Conservation (phyloP, 2,113 vertebrate genomes). For the Mirounga angustirostris region DNA sequence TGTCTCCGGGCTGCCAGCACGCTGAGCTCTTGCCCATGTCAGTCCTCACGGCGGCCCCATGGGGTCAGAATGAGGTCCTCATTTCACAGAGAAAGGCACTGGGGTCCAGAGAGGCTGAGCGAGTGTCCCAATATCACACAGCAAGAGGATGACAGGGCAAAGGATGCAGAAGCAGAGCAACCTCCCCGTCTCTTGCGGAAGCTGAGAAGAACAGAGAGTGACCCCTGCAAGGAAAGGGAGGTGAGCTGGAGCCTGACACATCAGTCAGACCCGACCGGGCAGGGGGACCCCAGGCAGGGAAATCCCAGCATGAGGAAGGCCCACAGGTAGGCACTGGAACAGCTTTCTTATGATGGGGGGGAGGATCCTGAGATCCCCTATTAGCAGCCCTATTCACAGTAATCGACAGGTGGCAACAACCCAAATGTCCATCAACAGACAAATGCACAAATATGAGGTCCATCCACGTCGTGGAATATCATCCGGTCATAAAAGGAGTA, state of each 20-base stretch:
- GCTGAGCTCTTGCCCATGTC: neutral
- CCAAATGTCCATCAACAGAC: neutral
- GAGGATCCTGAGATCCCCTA: neutral
- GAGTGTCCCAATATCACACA: neutral
- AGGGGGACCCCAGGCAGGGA: neutral
- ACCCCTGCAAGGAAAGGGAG: neutral
- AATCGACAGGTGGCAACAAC: neutral
- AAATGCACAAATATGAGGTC: rapidly evolving
- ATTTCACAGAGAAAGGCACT: neutral
- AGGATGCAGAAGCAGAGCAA: neutral
- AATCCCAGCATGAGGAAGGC: neutral
- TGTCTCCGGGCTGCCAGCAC: neutral
- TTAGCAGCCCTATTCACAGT: neutral
- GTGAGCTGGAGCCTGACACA: neutral
- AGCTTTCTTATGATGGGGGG: neutral
- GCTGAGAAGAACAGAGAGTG: neutral
- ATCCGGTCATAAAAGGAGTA: neutral
- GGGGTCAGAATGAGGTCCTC: neutral
- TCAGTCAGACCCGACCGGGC: too few relatives aligned
- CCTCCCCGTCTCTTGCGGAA: too few relatives aligned
- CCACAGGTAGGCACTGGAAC: neutral
- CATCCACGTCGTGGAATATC: rapidly evolving
- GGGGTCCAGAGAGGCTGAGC: neutral
- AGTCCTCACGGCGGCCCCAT: neutral
- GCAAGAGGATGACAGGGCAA: neutral